Percentiles rank a stretch among this genome's conserved stretches.
These are phyloP conservation scores for Dendrolimus kikuchii DNA, from an alignment of 1,140 invertebrate species.

Conservation along the genomic window DNA sequence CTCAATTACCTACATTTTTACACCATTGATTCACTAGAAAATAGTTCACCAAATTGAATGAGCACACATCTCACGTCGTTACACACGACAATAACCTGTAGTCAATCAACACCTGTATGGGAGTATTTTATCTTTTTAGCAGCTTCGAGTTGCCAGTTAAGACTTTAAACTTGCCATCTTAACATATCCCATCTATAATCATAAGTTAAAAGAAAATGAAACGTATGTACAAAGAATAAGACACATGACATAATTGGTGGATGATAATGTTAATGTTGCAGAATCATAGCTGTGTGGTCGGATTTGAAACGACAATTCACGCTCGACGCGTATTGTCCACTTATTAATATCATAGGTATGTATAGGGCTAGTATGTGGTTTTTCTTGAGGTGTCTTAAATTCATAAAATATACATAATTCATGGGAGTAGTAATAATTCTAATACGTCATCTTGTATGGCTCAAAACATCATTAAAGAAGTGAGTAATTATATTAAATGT, in stretches of 20 bases:
- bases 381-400: too few relatives aligned
- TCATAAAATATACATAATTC: too few relatives aligned
- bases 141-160: conserved; percentile 33
- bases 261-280: background rate
- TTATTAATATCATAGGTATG: too few relatives aligned
- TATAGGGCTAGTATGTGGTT: too few relatives aligned
- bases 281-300: background rate
- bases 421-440: too few relatives aligned
- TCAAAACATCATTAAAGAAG: too few relatives aligned
- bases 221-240: background rate
- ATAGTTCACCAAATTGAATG: conserved; percentile 15
- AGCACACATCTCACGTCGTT: conserved; percentile 12
- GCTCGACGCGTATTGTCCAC: conserved; percentile 2
- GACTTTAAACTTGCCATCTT: conserved; percentile 6
- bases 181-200: too few relatives aligned
- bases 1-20: too few relatives aligned
- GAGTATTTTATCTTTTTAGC: conserved; percentile 58
- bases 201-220: too few relatives aligned
- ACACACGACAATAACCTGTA: conserved; percentile 28
- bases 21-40: conserved; percentile 18
- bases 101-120: conserved; percentile 32
- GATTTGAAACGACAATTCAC: conserved; percentile 6
- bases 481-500: too few relatives aligned
- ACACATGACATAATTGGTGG: too few relatives aligned
- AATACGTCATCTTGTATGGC: too few relatives aligned